Evolutionary conservation across 2,888 invertebrate genomes (phyloP), one percentile per base, ranked within the genome.

Genomic region (Cetonia aurata): DNA sequence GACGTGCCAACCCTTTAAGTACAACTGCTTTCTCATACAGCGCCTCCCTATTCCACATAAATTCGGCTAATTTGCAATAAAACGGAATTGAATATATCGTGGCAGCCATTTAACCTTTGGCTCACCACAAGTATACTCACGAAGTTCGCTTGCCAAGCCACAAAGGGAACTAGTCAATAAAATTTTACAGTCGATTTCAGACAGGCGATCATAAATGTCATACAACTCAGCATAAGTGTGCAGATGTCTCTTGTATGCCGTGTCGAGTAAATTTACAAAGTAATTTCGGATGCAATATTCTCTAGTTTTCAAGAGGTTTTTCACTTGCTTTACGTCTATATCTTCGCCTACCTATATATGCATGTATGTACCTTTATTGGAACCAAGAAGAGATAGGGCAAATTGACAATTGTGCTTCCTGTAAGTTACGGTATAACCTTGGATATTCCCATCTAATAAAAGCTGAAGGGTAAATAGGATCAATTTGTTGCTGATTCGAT

Each of bases 141-240:
- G 37, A 10, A 65, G 37, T 50, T 25, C 50, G 41, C 50, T 52
- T 41, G 41, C 41, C 17, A 15, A 10, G 25, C 25, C 17, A 65
- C 62, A 65, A 65, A 33, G 62, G 50, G 50, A 65, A 65, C 62
- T 65, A 65, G 33, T 33, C 50, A 50, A 50, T 65, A 65, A 65
- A 65, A 65, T 65, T 65, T 65, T 65, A 65, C 48, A 50, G 17
- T 65, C 50, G 42, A 57, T 57, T 57, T 42, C 41, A 42, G 41
- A 12, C 42, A 15, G 15, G 57, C 42, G 42, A 42, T 19, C 57
- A 57, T 57, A 57, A 57, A 57, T 19, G 42, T 42, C 57, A 19
- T 42, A 42, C 37, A 57, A 19, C 57, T 19, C 42, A 8, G 55
- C 57, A 44, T 57, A 57, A 37, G 37, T 57, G 42, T 25, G 8